A percentile compares a stretch with the other conserved stretches of the same genome.
phyloP scores from a whole-genome alignment of 1,140 invertebrate species.

The Pentalonia nigronervosa region DNA sequence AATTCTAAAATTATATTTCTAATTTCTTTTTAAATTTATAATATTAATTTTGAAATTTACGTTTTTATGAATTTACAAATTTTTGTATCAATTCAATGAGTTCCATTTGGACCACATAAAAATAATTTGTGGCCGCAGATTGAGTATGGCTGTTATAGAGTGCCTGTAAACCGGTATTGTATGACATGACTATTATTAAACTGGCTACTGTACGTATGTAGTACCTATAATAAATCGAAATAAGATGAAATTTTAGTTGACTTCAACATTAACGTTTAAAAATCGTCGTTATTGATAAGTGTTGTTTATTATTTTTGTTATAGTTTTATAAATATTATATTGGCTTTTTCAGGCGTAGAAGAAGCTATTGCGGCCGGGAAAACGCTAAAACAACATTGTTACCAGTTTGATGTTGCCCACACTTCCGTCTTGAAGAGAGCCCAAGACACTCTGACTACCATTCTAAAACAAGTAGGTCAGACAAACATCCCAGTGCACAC shows the following conservation, averaged over 20 bases:
- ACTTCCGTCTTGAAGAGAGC: slow-evolving; percentile 91
- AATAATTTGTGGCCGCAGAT: too few species aligned
- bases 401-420: slow-evolving; percentile 88
- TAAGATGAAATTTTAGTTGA: background rate
- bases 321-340: background rate
- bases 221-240: background rate
- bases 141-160: too few species aligned
- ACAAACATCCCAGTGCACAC: slow-evolving; percentile 80
- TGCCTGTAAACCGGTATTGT: too few species aligned
- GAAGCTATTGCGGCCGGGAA: slow-evolving; percentile 86
- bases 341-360: slow-evolving; percentile 71
- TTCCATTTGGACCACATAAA: too few species aligned
- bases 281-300: background rate
- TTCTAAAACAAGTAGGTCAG: slow-evolving; percentile 84
- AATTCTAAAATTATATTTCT: too few species aligned
- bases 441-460: slow-evolving; percentile 81
- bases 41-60: too few species aligned
- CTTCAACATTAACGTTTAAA: background rate
- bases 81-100: too few species aligned
- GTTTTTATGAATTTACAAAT: too few species aligned
- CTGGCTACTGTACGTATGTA: too few species aligned
- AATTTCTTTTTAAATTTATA: too few species aligned
- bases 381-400: slow-evolving; percentile 84
- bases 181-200: too few species aligned
- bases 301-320: background rate